Base-by-base conservation (phyloP, 2,113 vertebrate species). In the Dascyllus trimaculatus region DNA sequence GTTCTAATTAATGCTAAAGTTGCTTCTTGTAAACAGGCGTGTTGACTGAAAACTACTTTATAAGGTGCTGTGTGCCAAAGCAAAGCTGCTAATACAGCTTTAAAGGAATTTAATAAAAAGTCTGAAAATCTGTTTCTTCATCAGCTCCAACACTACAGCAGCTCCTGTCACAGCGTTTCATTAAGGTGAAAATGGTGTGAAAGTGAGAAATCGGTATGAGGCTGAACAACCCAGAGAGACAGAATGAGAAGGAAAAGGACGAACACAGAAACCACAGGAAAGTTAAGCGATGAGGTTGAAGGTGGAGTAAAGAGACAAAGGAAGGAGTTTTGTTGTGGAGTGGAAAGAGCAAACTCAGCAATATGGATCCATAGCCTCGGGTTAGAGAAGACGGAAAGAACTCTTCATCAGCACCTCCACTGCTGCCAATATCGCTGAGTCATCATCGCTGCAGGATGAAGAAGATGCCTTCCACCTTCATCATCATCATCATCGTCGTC, bases 341-440 rank as follows among this genome's bases (percentile, higher is more conserved):
- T 58, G 57, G 60, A 91, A 91, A 91, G 65, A 48, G 85, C 74
- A 0, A 29, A 51, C 82, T 93, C 92, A 93, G 92, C 92, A 91
- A 82, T 91, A 91, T 93, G 89, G 92, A 93, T 92, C 90, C 79
- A 87, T 87, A 85, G 91, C 90, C 84, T 71, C 70, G 80, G 91
- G 91, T 92, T 85, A 88, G 81, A 69, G 81, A 86, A 92, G 91
- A 90, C 82, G 73, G 70, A 87, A 75, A 82, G 86, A 92, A 88
- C 79, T 90, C 90, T 88, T 90, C 90, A 92, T 93, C 92, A 91
- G 90, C 91, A 92, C 82, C 86, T 87, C 38, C 7, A 75, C 80
- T 79, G 54, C 88, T 79, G 83, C 85, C 89, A 65, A 92, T 92
- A 91, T 88, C 15, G 90, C 90, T 89, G 92, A 93, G 75, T 93